phyloP scores from a whole-genome alignment of 2,797 vertebrate genomes.

The Scyliorhinus canicula region DNA sequence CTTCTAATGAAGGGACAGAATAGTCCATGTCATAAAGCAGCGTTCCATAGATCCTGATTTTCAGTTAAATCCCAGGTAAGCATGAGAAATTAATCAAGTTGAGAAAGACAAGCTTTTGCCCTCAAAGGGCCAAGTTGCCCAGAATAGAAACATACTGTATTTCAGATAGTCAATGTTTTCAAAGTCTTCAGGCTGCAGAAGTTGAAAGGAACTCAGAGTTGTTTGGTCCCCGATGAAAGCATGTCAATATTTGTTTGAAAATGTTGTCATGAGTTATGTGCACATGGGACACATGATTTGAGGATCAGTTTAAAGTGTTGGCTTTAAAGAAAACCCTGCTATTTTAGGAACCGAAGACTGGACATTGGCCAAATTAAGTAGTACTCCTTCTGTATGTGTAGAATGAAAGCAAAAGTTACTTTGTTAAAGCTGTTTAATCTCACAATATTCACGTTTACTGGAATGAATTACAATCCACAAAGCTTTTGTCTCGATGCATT shows the following conservation, averaged over 20 bases:
- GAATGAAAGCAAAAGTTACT: background rate
- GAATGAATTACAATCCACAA: background rate
- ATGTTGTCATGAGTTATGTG: background rate
- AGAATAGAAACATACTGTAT: background rate
- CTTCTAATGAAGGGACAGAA: background rate
- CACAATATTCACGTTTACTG: background rate
- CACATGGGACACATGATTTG: background rate
- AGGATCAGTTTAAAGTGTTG: background rate
- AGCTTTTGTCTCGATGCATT: background rate
- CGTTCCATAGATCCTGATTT: background rate
- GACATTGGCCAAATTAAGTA: background rate
- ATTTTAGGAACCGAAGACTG: background rate
- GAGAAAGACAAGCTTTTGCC: background rate
- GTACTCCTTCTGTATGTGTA: background rate
- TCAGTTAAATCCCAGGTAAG: background rate
- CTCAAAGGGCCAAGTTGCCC: background rate
- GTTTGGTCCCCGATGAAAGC: background rate
- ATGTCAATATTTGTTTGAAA: background rate
- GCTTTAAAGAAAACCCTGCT: background rate
- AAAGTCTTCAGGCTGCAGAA: background rate
- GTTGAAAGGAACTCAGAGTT: background rate
- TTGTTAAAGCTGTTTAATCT: background rate
- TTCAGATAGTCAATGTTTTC: conserved; percentile 3
- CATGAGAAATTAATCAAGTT: background rate
- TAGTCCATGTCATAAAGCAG: background rate